Evolutionary conservation across 2,797 vertebrate genomes (phyloP).

Genomic region (Parotocinclus haroldoi): DNA sequence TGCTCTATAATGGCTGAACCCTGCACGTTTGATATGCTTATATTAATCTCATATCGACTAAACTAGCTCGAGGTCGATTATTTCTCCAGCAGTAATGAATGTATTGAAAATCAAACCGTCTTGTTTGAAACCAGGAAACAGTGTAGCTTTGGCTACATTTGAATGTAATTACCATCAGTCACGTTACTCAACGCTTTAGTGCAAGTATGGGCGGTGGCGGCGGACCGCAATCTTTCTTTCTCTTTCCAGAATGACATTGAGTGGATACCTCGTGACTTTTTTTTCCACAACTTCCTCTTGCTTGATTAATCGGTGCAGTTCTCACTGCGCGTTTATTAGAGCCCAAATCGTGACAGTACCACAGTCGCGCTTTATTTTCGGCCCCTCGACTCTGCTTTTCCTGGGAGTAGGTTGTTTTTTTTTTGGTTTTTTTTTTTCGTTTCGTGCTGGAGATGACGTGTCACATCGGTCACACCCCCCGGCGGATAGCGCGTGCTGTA

Average conservation of each 20-base stretch:
- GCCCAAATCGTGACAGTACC: background rate
- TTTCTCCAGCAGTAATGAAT: no score
- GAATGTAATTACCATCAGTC: no score
- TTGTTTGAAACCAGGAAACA: no score
- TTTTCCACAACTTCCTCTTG: slow-evolving; percentile 49
- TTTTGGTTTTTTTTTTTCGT: slow-evolving; percentile 49
- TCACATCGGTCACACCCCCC: slow-evolving; percentile 60
- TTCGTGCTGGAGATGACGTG: slow-evolving; percentile 72
- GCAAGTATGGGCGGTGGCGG: slow-evolving; percentile 72
- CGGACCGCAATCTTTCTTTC: slow-evolving; percentile 42
- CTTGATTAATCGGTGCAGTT: slow-evolving; percentile 2
- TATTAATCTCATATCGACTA: no score
- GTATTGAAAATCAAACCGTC: no score
- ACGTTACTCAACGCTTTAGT: no score
- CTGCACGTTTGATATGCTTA: no score
- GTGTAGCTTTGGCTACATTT: no score
- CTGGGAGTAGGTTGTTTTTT: slow-evolving; percentile 36
- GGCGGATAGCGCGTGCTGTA: slow-evolving; percentile 66
- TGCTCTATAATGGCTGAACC: no score
- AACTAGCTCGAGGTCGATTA: no score
- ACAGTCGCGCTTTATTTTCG: background rate
- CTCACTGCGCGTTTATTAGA: background rate
- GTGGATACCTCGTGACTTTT: slow-evolving; percentile 76
- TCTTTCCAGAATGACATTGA: slow-evolving; percentile 80
- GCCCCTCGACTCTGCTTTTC: background rate